Evolutionary conservation across 2,113 vertebrate species (phyloP), one percentile per base, ranked within the genome.

Genomic region (Fregetta grallaria): DNA sequence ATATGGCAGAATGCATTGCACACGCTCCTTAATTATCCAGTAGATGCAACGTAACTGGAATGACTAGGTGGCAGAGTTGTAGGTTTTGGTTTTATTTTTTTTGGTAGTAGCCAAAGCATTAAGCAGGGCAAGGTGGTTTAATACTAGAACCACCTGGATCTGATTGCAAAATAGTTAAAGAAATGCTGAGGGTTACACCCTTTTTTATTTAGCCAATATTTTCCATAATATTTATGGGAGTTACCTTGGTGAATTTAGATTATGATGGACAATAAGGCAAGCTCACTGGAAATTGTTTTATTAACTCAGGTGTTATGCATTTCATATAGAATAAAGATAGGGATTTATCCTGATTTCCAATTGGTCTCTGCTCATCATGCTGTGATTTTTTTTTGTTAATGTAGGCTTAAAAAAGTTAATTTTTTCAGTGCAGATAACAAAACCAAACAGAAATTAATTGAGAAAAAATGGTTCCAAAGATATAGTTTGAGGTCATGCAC

Each of bases 361-460:
- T 50, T 72, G 79, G 42, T 91, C 80, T 96, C 85, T 95, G 79
- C 58, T 81, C 29, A 66, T 81, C 82, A 44, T 40, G 25, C 63
- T 95, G 73, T 77, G 80, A 50, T 52, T 80, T 82, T 94, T 70
- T 70, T 86, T 87, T 62, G 47, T 44, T 75, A 71, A 78, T 49
- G 11, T 30, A 88, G 44, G 10, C 71, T 86, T 74, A 6, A 79
- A 88, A 80, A 86, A 70, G 10, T 50, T 44, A 91, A 11, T 93
- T 44, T 96, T 88, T 88, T 90, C 45, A 73, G 52, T 77, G 67
- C 62, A 93, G 83, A 73, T 83, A 94, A 96, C 85, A 94, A 95
- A 97, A 96, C 62, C 59, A 91, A 97, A 95, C 72, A 80, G 30
- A 95, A 94, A 82, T 93, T 94, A 94, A 97, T 95, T 68, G 52